These are phyloP conservation scores for Corythornis cristatus DNA, from an alignment of 2,113 vertebrate species.

Conservation along the genomic window DNA sequence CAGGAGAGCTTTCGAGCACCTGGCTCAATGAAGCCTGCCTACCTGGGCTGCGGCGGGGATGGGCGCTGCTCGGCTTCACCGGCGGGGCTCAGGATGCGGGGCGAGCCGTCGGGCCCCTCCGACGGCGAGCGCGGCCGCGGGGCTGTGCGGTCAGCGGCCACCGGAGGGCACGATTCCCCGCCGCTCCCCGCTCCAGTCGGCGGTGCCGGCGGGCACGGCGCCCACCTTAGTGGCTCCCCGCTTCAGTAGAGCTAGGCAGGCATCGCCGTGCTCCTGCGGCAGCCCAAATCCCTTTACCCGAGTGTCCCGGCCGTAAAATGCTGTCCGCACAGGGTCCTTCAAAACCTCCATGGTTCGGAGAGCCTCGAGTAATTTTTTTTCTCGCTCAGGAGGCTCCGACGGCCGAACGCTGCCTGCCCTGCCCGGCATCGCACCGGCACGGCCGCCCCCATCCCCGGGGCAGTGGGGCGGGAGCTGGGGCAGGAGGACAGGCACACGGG, in stretches of 20 bases:
- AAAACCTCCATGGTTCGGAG: not conserved
- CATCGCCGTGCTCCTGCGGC: not conserved
- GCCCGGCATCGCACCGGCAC: not conserved
- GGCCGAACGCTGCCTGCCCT: not conserved
- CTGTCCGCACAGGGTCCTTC: not conserved
- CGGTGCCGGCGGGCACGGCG: not conserved
- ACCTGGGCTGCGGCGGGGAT: too few species aligned
- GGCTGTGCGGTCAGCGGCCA: conserved; percentile 75
- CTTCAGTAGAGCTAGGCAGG: not conserved
- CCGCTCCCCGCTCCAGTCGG: conserved; percentile 2
- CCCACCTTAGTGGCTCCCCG: not conserved
- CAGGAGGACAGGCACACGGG: not conserved
- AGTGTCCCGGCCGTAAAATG: not conserved
- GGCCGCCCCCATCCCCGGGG: not conserved
- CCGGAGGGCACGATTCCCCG: conserved; percentile 84
- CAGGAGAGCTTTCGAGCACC: accelerated
- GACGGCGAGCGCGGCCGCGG: not conserved
- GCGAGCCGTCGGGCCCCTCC: not conserved
- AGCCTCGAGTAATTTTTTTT: accelerated
- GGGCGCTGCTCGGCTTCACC: not conserved
- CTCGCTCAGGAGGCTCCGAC: too few species aligned
- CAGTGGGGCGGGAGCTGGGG: not conserved
- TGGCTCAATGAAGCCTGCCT: accelerated
- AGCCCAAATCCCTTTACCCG: not conserved
- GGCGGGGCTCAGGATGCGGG: not conserved